A percentile compares a stretch with the other conserved stretches of the same genome.
Evolutionary conservation across 2,797 vertebrate genomes (phyloP).

Genomic region (Lophius americanus): DNA sequence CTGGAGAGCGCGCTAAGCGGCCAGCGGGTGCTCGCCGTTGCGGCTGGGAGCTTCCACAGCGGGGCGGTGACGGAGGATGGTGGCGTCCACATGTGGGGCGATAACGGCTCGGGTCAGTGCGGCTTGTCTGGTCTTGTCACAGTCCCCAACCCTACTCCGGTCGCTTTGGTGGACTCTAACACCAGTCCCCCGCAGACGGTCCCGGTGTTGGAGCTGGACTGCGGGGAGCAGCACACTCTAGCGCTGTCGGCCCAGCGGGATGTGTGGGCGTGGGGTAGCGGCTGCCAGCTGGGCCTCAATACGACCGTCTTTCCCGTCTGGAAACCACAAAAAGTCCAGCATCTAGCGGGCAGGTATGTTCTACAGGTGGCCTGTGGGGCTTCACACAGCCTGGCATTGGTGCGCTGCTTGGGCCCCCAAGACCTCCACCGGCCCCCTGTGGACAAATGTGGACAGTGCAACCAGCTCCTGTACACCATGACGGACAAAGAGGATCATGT

Average conservation of each 20-base stretch:
- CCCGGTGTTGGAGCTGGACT: conserved; percentile 89
- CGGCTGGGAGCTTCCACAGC: conserved; percentile 90
- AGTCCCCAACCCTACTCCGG: conserved; percentile 87
- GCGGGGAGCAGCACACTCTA: conserved; percentile 91
- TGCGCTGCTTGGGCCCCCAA: conserved; percentile 85
- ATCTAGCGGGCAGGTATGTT: conserved; percentile 88
- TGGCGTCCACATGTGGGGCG: conserved; percentile 94
- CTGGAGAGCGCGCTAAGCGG: conserved; percentile 88
- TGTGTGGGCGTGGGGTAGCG: conserved; percentile 96
- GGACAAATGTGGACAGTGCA: conserved; percentile 93
- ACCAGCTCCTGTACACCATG: conserved; percentile 97
- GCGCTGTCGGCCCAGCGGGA: conserved; percentile 89
- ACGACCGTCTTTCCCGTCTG: conserved; percentile 84
- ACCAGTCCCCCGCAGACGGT: conserved; percentile 78
- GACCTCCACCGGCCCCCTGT: conserved; percentile 82
- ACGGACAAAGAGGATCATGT: conserved; percentile 98
- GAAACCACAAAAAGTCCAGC: conserved; percentile 92
- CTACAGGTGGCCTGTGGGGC: conserved; percentile 93
- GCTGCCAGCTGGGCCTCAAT: conserved; percentile 88
- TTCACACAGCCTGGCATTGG: conserved; percentile 91
- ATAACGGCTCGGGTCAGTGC: conserved; percentile 91
- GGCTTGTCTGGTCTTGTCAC: conserved; percentile 82
- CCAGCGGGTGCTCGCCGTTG: conserved; percentile 85
- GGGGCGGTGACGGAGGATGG: conserved; percentile 92
- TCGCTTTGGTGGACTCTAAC: conserved; percentile 86